phyloP scores from a whole-genome alignment of 2,797 vertebrate species.

The Malurus splendens region DNA sequence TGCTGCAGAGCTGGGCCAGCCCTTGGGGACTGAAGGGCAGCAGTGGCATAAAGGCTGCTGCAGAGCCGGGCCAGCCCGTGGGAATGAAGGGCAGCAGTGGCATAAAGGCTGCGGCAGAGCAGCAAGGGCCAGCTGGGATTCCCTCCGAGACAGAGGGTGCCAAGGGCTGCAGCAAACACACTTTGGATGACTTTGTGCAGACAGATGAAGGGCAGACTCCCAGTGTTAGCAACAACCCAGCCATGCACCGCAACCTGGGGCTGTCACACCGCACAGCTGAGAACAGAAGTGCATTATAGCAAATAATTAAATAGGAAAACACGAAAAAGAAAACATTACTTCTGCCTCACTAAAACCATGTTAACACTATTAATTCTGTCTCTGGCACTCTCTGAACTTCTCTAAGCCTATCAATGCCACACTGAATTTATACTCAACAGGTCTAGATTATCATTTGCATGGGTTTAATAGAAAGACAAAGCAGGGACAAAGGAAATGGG shows the following conservation, averaged over 20 bases:
- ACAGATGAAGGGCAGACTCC: neutral
- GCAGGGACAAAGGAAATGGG: neutral
- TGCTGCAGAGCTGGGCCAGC: neutral
- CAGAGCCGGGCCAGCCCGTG: neutral
- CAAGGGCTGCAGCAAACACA: neutral
- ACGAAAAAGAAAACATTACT: neutral
- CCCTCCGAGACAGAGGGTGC: neutral
- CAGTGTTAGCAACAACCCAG: neutral
- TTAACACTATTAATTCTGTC: neutral
- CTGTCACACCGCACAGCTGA: neutral
- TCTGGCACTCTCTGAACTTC: neutral
- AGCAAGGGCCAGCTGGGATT: neutral
- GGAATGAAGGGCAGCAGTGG: neutral
- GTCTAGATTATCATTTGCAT: neutral
- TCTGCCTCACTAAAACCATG: neutral
- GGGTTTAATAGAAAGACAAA: neutral
- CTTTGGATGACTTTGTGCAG: neutral
- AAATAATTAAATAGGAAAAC: neutral
- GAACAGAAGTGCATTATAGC: neutral
- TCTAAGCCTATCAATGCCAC: neutral
- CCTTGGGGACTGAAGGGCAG: no score
- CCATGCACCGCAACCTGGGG: neutral
- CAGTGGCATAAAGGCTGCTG: neutral
- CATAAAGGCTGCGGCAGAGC: neutral
- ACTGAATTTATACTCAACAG: neutral